phyloP scores from a whole-genome alignment of 2,797 vertebrate genomes.

The Rhabdomys pumilio region DNA sequence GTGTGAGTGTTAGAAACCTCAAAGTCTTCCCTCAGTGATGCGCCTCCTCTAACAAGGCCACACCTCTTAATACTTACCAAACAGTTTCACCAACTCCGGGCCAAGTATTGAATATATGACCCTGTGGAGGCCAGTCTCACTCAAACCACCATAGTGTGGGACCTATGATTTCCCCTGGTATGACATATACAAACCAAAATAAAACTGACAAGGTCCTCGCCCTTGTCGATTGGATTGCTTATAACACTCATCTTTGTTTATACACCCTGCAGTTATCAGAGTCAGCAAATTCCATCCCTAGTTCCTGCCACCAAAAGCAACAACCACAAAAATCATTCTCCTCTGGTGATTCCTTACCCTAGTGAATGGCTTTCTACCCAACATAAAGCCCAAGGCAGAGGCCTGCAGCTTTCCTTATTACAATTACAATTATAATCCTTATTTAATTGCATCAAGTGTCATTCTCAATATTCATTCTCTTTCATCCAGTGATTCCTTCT shows the following conservation, averaged over 20 bases:
- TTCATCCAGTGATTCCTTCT: neutral
- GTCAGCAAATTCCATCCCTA: neutral
- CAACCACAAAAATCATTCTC: neutral
- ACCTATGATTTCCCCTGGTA: neutral
- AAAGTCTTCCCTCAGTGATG: neutral
- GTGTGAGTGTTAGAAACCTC: neutral
- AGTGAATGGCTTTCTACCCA: slow-evolving; percentile 10
- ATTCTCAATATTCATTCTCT: neutral
- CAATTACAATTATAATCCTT: neutral
- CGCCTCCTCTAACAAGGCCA: neutral
- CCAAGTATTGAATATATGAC: neutral
- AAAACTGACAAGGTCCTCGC: slow-evolving; percentile 1
- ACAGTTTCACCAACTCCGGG: neutral
- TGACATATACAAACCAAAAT: slow-evolving; percentile 35
- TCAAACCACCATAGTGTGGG: neutral
- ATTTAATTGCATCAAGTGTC: neutral
- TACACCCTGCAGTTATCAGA: neutral
- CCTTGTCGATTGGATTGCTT: neutral
- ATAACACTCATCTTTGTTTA: neutral
- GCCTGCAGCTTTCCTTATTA: neutral
- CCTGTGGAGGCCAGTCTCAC: neutral
- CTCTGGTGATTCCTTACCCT: neutral
- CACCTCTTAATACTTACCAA: neutral
- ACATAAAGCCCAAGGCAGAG: slow-evolving; percentile 35
- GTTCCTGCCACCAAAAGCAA: neutral